These are phyloP conservation scores for Phrynocephalus versicolor DNA, from an alignment of 2,113 vertebrate species.

Conservation along the genomic window DNA sequence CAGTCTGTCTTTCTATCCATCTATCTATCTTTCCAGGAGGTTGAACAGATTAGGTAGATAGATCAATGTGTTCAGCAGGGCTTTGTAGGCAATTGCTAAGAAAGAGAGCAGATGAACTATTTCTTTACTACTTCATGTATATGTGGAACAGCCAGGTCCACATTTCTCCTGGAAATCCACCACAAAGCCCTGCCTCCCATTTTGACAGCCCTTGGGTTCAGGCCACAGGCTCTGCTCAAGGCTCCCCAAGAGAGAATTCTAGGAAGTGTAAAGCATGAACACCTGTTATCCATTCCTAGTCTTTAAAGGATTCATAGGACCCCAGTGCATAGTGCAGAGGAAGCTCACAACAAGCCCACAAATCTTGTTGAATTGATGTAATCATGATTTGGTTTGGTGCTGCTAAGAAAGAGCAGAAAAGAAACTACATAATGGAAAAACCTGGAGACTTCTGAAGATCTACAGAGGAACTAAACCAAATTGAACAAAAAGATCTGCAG, in stretches of 20 bases:
- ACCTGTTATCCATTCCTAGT: conserved; percentile 10
- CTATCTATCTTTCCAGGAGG: too few relatives aligned
- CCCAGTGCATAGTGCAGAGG: background rate
- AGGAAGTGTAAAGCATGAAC: conserved; percentile 19
- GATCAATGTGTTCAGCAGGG: too few relatives aligned
- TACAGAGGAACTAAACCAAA: too few relatives aligned
- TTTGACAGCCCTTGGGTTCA: background rate
- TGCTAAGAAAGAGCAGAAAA: background rate
- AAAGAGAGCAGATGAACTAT: too few relatives aligned
- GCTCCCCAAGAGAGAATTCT: conserved; percentile 18
- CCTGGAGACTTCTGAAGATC: conserved; percentile 20
- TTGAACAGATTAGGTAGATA: too few relatives aligned
- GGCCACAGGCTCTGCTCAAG: background rate
- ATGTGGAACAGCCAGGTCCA: background rate
- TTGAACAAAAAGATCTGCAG: conserved; percentile 4
- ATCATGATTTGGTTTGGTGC: background rate
- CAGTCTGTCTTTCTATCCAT: too few relatives aligned
- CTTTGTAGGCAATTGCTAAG: too few relatives aligned
- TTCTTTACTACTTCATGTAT: too few relatives aligned
- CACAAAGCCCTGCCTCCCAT: rapidly evolving
- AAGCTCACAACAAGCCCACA: conserved; percentile 16
- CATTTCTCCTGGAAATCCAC: background rate
- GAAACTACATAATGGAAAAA: background rate
- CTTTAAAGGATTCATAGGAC: conserved; percentile 5
- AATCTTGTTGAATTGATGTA: conserved; percentile 10